phyloP scores from a whole-genome alignment of 2,113 vertebrate genomes.

The Meriones unguiculatus region DNA sequence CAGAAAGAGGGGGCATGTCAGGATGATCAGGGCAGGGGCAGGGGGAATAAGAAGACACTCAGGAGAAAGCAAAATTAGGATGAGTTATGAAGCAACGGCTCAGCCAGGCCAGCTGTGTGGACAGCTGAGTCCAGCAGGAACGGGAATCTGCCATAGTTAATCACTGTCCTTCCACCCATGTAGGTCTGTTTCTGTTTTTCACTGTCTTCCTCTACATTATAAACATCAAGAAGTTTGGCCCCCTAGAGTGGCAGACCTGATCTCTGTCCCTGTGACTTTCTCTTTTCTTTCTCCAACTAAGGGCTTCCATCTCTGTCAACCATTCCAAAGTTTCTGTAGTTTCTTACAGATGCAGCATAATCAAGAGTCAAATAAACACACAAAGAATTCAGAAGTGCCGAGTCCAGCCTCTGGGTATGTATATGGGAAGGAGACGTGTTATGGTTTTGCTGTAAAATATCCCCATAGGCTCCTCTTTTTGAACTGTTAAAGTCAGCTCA shows the following conservation, averaged over 20 bases:
- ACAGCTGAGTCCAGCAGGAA: neutral
- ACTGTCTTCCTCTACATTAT: neutral
- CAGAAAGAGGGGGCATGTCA: neutral
- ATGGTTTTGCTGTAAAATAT: neutral
- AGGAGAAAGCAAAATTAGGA: neutral
- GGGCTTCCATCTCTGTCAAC: neutral
- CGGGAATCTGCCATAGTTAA: neutral
- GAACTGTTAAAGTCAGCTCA: no score
- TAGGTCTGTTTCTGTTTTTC: neutral
- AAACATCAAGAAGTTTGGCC: rapidly evolving
- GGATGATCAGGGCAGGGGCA: neutral
- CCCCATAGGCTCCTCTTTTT: neutral
- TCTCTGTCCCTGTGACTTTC: neutral
- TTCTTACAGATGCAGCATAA: neutral
- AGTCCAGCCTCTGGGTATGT: neutral
- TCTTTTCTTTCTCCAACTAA: neutral
- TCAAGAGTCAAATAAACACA: neutral
- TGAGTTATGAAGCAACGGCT: neutral
- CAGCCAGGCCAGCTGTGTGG: neutral
- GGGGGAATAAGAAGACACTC: neutral
- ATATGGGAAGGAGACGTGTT: neutral
- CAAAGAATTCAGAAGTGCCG: neutral
- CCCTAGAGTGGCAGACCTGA: neutral
- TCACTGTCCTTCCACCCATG: neutral
- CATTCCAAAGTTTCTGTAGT: neutral